These are phyloP conservation scores for Pyrrhia umbra DNA, from an alignment of 2,888 invertebrate species.

Conservation along the genomic window DNA sequence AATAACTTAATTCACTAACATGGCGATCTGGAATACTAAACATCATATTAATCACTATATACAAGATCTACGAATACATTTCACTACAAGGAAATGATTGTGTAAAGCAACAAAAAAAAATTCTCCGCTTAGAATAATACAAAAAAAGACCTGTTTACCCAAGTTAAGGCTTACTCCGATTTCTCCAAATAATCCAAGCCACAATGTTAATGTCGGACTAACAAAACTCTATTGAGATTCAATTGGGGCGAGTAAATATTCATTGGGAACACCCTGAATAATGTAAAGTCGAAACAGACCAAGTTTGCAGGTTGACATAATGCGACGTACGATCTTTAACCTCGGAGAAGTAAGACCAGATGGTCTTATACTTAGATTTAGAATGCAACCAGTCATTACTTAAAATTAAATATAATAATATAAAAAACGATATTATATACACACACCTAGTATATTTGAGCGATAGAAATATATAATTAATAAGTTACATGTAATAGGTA, in stretches of 20 bases:
- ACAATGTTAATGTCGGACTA: slow-evolving; percentile 60
- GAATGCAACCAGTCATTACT: no score
- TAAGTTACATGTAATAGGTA: no score
- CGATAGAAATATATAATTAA: no score
- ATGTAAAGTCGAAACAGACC: slow-evolving; percentile 72
- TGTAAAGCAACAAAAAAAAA: background rate
- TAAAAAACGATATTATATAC: no score
- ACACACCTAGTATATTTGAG: no score
- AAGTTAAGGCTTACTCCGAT: slow-evolving; percentile 43
- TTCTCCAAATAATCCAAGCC: slow-evolving; percentile 51
- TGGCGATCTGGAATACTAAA: background rate
- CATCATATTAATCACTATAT: no score
- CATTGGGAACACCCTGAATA: slow-evolving; percentile 73
- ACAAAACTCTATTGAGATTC: slow-evolving; percentile 71
- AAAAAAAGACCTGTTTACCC: slow-evolving; percentile 29
- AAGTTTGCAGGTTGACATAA: slow-evolving; percentile 68
- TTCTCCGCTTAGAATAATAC: background rate
- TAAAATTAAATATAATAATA: no score
- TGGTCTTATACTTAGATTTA: slow-evolving; percentile 11
- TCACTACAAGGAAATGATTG: no score
- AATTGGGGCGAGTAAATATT: slow-evolving; percentile 74
- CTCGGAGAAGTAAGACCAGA: slow-evolving; percentile 21
- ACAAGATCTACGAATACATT: no score
- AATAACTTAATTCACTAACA: background rate
- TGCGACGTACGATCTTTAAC: slow-evolving; percentile 67